phyloP scores from a whole-genome alignment of 92 coral and sea anemone genomes.

The Actinostola sp. region DNA sequence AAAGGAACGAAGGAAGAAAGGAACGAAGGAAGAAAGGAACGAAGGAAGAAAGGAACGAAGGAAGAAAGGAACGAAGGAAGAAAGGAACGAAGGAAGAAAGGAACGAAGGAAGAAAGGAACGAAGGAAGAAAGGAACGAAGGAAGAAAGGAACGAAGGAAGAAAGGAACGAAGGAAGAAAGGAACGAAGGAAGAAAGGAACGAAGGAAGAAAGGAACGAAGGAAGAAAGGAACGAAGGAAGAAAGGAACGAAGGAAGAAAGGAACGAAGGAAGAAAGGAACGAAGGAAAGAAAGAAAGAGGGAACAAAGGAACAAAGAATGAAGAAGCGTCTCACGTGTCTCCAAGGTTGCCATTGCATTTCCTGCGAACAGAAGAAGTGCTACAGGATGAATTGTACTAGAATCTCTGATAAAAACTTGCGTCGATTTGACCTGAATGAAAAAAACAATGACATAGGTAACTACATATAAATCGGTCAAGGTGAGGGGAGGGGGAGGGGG shows the following conservation, averaged over 20 bases:
- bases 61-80: too few species aligned
- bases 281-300: neutral
- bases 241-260: neutral
- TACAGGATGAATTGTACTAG: slow-evolving; percentile 86
- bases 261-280: neutral
- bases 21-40: too few species aligned
- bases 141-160: neutral
- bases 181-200: neutral
- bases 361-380: slow-evolving; percentile 90
- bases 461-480: too few species aligned
- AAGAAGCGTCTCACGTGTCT: slow-evolving; percentile 23
- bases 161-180: neutral
- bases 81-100: too few species aligned
- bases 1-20: neutral
- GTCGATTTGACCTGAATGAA: slow-evolving; percentile 73
- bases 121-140: neutral
- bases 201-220: neutral
- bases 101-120: neutral
- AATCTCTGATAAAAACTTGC: slow-evolving; percentile 88
- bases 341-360: slow-evolving; percentile 48
- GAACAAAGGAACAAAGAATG: neutral
- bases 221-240: neutral
- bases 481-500: too few species aligned
- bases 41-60: too few species aligned
- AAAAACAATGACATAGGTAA: neutral